A percentile compares a stretch with the other conserved stretches of the same genome.
phyloP scores from a whole-genome alignment of 2,888 invertebrate genomes.

The Tinea pellionella region DNA sequence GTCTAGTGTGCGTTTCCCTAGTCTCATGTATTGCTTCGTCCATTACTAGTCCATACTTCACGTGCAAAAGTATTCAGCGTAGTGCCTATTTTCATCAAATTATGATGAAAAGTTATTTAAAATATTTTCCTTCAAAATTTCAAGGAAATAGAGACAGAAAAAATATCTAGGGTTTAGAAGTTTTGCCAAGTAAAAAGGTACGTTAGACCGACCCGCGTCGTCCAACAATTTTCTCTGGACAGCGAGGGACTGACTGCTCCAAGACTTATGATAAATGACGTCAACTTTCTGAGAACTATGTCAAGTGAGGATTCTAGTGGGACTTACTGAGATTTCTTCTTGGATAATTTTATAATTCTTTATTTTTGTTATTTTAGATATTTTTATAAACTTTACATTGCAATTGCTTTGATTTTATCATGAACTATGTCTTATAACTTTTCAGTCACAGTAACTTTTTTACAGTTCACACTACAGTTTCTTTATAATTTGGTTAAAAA shows the following conservation, averaged over 20 bases:
- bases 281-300: slow-evolving; percentile 9
- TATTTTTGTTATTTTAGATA: background rate
- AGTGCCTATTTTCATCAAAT: no score
- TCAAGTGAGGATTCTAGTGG: background rate
- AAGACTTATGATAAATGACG: slow-evolving; percentile 10
- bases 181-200: background rate
- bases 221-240: slow-evolving; percentile 3
- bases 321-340: background rate
- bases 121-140: background rate
- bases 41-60: no score
- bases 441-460: no score
- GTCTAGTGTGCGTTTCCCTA: no score
- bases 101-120: background rate
- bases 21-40: no score
- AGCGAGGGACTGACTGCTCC: background rate
- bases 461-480: no score
- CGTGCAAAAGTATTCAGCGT: no score
- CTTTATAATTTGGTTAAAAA: no score
- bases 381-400: no score
- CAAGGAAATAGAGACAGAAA: background rate
- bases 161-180: background rate
- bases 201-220: background rate
- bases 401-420: no score
- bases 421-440: no score
- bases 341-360: background rate